These are phyloP conservation scores for Varecia variegata DNA, from an alignment of 2,797 vertebrate genomes.

Conservation along the genomic window DNA sequence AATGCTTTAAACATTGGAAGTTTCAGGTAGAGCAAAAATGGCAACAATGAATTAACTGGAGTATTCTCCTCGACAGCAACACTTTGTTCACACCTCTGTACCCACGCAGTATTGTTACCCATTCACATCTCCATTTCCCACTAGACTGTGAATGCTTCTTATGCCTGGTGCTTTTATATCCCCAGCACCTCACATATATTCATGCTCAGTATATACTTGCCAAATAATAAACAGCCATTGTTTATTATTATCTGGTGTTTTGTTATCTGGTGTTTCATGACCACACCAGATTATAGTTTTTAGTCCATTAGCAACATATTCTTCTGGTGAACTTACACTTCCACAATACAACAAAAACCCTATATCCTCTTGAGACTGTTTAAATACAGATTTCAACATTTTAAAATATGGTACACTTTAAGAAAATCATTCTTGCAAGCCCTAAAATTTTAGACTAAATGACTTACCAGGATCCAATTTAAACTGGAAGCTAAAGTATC, in stretches of 20 bases:
- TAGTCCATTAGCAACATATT: neutral
- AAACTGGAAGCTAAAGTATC: neutral
- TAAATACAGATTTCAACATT: neutral
- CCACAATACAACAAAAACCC: neutral
- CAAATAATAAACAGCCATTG: neutral
- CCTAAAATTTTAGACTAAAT: conserved; percentile 24
- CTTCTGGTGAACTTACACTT: neutral
- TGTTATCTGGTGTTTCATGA: neutral
- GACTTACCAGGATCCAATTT: neutral
- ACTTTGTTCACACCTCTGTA: neutral
- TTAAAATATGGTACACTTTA: neutral
- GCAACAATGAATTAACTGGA: neutral
- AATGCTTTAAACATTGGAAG: neutral
- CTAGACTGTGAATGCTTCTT: neutral
- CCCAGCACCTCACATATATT: neutral
- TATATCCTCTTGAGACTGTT: neutral
- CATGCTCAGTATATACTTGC: neutral
- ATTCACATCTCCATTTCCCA: neutral
- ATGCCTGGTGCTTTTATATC: neutral
- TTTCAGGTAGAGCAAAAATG: neutral
- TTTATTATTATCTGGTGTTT: too few relatives aligned
- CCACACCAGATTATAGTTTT: neutral
- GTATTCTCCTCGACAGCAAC: neutral
- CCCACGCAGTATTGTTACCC: neutral
- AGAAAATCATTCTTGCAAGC: conserved; percentile 1